These are phyloP conservation scores for Cynodonichthys magdalenae DNA, from an alignment of 2,797 vertebrate species.

Conservation along the genomic window DNA sequence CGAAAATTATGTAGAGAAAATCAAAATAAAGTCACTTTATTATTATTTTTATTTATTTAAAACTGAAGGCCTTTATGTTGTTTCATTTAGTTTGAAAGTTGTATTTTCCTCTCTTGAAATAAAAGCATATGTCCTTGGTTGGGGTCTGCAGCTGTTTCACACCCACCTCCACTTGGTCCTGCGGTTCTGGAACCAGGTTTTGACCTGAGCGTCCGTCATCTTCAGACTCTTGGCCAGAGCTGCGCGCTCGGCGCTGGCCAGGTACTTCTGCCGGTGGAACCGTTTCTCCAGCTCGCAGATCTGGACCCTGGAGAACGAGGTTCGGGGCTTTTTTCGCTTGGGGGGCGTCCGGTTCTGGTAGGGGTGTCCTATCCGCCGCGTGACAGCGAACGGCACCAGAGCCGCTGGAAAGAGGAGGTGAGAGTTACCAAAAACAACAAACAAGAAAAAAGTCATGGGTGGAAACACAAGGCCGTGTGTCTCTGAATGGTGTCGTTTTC, in stretches of 20 bases:
- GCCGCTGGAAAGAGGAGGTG: slow-evolving; percentile 82
- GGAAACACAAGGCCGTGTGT: slow-evolving; percentile 43
- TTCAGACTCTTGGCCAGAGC: slow-evolving; percentile 94
- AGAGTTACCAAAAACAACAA: background rate
- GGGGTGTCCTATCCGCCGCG: slow-evolving; percentile 97
- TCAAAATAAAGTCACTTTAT: no score
- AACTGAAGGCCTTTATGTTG: no score
- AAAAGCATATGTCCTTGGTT: no score
- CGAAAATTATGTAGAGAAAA: no score
- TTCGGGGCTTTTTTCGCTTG: slow-evolving; percentile 97
- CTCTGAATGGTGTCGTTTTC: slow-evolving; percentile 12
- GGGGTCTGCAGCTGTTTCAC: background rate
- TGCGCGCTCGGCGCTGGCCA: slow-evolving; percentile 94
- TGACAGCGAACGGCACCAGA: slow-evolving; percentile 95
- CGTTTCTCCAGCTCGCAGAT: slow-evolving; percentile 98
- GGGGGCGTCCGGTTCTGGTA: slow-evolving; percentile 98
- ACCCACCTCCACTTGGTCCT: slow-evolving; percentile 95
- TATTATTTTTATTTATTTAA: no score
- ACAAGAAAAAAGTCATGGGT: slow-evolving; percentile 24
- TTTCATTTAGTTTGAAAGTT: no score
- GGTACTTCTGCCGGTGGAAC: slow-evolving; percentile 96
- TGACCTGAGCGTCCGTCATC: slow-evolving; percentile 99
- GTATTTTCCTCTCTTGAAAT: background rate
- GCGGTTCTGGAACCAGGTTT: slow-evolving; percentile 98
- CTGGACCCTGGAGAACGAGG: slow-evolving; percentile 95